Evolutionary conservation across 2,888 invertebrate species (phyloP), one percentile per base, ranked within the genome.

Genomic region (Nycteola revayana): DNA sequence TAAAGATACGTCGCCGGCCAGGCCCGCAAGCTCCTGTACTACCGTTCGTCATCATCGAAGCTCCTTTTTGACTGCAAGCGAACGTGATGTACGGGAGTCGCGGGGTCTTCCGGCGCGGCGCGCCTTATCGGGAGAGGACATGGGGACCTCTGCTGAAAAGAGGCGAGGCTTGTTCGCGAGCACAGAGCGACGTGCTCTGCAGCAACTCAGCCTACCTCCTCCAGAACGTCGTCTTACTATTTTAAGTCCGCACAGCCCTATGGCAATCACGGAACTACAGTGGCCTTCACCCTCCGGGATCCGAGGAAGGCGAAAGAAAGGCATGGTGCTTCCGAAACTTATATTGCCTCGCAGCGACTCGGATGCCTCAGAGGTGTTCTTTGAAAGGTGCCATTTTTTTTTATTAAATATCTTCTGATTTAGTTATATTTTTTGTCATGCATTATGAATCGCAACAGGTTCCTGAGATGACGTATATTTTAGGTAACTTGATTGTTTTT

Each of bases 201-300:
- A 93, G 58, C 93, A 94, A 65, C 83, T 94, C 22, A 94, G 93
- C 55, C 76, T 94, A 21, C 93, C 93, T 5, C 93, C 94, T 5
- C 92, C 93, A 0, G 92, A 92, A 40, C 87, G 90, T 7, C 88
- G 90, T 50, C 90, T 96, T 31, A 95, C 94, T 23, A 96, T 96
- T 38, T 82, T 96, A 38, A 95, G 95, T 53, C 94, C 94, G 0
- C 94, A 94, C 70, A 93, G 93, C 63, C 96, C 95, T 0, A 90
- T 93, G 64, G 93, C 93, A 38, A 82, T 90, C 2, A 89, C 91
- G 45, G 95, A 95, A 56, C 83, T 94, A 49, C 90, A 91, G 57
- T 91, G 92, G 79, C 88, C 92, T 30, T 75, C 90, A 20, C 90
- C 91, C 35, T 79, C 90, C 9, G 90, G 90, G 8, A 85, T 92